Percentiles rank a stretch among this genome's conserved stretches.
Evolutionary conservation across 2,113 vertebrate species (phyloP).

Genomic region (Melanocharis versteri): DNA sequence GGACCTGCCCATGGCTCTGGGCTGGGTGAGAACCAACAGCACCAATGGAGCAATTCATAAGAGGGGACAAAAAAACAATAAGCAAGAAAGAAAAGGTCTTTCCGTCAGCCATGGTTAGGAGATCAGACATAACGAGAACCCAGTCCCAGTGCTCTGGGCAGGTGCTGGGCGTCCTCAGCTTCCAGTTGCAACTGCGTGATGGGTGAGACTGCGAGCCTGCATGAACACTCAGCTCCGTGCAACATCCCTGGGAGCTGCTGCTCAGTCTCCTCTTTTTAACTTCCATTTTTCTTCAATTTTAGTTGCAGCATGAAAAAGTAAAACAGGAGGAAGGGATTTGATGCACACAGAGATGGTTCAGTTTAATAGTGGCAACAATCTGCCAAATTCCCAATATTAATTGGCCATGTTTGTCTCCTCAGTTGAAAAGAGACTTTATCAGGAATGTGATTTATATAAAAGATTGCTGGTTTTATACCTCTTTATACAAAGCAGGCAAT

Average conservation of each 20-base stretch:
- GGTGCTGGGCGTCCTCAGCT: neutral
- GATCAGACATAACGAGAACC: neutral
- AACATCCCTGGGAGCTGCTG: conserved; percentile 3
- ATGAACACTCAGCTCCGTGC: neutral
- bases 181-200: neutral
- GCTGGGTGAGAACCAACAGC: neutral
- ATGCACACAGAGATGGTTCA: neutral
- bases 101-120: neutral
- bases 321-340: neutral
- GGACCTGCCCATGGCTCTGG: neutral
- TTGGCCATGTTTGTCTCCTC: conserved; percentile 45
- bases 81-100: neutral
- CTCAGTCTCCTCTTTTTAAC: neutral
- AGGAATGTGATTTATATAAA: conserved; percentile 54
- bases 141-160: fast-evolving
- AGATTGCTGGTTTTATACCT: conserved; percentile 43
- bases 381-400: conserved; percentile 61
- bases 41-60: neutral
- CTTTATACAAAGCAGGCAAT: conserved; percentile 31
- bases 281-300: neutral
- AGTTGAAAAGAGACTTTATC: conserved; percentile 32
- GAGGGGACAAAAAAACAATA: neutral
- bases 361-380: conserved; percentile 32
- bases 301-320: neutral
- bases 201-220: neutral